Evolutionary conservation across 2,888 invertebrate species (phyloP).

Genomic region (Dryococelus australis): DNA sequence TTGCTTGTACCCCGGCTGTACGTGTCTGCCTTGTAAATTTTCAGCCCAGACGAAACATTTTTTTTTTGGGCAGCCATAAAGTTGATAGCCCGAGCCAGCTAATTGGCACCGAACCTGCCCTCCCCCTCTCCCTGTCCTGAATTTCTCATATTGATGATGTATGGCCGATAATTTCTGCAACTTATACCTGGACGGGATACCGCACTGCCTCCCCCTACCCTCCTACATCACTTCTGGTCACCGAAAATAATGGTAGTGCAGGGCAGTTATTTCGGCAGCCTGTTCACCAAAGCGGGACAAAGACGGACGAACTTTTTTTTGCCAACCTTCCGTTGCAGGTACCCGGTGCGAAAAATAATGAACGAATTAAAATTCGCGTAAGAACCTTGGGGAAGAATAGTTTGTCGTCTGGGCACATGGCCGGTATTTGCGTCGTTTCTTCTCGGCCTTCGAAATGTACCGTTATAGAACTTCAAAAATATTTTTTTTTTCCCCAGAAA

Average conservation of each 20-base stretch:
- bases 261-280: not conserved
- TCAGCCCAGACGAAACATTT: not conserved
- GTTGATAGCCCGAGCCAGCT: not conserved
- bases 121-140: not conserved
- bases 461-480: not conserved
- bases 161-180: constrained; percentile 16
- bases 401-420: not conserved
- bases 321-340: not conserved
- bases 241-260: constrained; percentile 1
- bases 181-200: not conserved
- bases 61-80: not conserved
- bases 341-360: not conserved
- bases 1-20: not conserved
- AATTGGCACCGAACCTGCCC: not conserved
- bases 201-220: not conserved
- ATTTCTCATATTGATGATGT: not conserved
- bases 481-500: too few relatives aligned
- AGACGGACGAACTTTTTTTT: not conserved
- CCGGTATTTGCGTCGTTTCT: not conserved
- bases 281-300: not conserved
- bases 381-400: not conserved
- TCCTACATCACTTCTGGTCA: not conserved
- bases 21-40: constrained; percentile 13
- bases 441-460: not conserved
- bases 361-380: not conserved